phyloP scores from a whole-genome alignment of 2,113 vertebrate species.

The Cheirogaleus medius region DNA sequence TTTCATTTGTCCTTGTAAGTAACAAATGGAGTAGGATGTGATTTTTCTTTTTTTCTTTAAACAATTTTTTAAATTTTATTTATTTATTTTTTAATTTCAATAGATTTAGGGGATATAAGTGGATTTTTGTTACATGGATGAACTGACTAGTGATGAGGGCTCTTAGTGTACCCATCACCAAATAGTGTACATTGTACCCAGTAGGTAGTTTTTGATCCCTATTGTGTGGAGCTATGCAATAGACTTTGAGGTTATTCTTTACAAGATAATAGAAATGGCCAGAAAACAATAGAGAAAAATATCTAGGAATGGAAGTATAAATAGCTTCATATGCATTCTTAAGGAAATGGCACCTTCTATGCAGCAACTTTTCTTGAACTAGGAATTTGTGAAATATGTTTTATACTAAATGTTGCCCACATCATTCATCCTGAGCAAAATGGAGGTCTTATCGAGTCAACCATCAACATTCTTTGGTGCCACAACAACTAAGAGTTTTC shows the following conservation, averaged over 20 bases:
- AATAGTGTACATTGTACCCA: too few species aligned
- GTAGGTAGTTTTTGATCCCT: not conserved
- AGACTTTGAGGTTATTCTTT: not conserved
- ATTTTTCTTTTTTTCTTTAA: not conserved
- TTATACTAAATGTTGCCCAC: not conserved
- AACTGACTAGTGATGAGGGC: too few species aligned
- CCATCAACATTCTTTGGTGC: not conserved
- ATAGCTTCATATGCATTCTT: not conserved
- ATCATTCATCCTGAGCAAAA: not conserved
- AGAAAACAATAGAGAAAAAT: not conserved
- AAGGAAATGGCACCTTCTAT: not conserved
- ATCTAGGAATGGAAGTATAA: not conserved
- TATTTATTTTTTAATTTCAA: too few species aligned
- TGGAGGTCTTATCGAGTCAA: not conserved
- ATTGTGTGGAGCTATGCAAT: not conserved
- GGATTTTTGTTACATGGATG: too few species aligned
- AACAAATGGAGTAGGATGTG: not conserved
- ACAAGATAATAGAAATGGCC: not conserved
- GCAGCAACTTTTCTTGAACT: not conserved
- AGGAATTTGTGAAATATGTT: not conserved
- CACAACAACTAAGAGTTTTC: not conserved
- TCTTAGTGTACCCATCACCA: too few species aligned
- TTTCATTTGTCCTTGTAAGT: constrained; percentile 5
- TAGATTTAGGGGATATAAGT: too few species aligned
- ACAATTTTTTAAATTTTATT: too few species aligned